Evolutionary conservation across 2,113 vertebrate species (phyloP).

Genomic region (Cyrtonyx montezumae): DNA sequence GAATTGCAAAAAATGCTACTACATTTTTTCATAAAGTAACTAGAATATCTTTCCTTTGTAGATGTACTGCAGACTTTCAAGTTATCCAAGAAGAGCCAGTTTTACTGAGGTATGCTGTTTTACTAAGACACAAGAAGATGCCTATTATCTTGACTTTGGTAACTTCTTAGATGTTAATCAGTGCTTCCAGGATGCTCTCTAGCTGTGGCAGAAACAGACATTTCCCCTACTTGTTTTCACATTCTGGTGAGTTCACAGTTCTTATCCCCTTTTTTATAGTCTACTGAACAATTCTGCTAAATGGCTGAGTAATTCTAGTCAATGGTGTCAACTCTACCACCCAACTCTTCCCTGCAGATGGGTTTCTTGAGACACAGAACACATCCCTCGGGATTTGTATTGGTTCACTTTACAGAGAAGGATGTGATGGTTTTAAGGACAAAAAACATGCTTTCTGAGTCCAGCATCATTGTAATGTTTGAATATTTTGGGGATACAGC

Average conservation of each 20-base stretch:
- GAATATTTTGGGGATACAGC: background rate
- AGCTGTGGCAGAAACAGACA: background rate
- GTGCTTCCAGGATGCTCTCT: background rate
- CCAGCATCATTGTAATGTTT: background rate
- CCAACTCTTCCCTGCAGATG: background rate
- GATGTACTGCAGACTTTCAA: constrained; percentile 82
- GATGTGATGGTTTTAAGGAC: background rate
- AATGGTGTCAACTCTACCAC: background rate
- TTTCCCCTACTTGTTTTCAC: background rate
- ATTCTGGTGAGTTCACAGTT: background rate
- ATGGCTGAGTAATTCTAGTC: background rate
- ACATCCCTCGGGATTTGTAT: background rate
- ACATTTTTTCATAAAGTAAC: background rate
- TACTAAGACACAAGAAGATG: background rate
- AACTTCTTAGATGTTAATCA: background rate
- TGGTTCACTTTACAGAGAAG: background rate
- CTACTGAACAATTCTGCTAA: background rate
- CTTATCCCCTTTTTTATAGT: background rate
- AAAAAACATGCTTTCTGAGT: background rate
- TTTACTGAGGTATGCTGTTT: constrained; percentile 72
- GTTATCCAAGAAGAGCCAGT: constrained; percentile 79
- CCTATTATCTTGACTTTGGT: background rate
- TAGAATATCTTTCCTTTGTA: constrained; percentile 34
- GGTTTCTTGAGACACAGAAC: background rate
- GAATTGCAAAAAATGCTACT: background rate